These are phyloP conservation scores for Eulemur albifrons DNA, from an alignment of 2,797 vertebrate species.

Conservation along the genomic window DNA sequence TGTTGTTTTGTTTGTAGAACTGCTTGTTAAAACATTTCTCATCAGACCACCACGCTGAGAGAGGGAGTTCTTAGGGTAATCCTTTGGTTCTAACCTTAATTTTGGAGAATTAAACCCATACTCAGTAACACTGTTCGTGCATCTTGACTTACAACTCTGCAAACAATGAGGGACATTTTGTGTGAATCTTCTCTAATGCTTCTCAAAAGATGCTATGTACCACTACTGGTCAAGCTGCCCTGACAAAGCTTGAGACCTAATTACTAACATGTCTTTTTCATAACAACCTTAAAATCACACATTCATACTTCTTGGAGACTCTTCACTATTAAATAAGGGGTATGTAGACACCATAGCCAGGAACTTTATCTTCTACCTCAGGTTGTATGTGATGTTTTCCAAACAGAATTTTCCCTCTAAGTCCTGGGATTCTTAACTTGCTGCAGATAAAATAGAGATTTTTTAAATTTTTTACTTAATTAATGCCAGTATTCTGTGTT, in stretches of 20 bases:
- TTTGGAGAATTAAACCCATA: neutral
- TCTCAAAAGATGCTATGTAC: neutral
- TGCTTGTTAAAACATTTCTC: neutral
- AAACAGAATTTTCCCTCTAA: neutral
- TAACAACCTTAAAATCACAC: neutral
- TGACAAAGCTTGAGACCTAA: neutral
- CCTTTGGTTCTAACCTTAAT: neutral
- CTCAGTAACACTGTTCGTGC: neutral
- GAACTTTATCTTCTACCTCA: neutral
- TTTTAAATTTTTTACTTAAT: neutral
- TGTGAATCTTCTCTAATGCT: neutral
- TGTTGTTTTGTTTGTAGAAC: neutral
- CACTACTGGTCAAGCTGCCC: no score
- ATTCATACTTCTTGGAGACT: neutral
- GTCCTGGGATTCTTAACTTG: neutral
- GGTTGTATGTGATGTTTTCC: neutral
- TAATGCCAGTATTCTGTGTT: neutral
- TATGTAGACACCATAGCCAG: neutral
- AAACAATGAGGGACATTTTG: no score
- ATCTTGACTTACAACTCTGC: neutral
- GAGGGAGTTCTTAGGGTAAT: neutral
- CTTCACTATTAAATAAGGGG: neutral
- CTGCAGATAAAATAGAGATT: neutral
- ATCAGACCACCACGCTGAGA: neutral
- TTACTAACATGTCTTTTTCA: neutral